Conservation (phyloP, 2,888 invertebrate species). For the Exephanes ischioxanthus region DNA sequence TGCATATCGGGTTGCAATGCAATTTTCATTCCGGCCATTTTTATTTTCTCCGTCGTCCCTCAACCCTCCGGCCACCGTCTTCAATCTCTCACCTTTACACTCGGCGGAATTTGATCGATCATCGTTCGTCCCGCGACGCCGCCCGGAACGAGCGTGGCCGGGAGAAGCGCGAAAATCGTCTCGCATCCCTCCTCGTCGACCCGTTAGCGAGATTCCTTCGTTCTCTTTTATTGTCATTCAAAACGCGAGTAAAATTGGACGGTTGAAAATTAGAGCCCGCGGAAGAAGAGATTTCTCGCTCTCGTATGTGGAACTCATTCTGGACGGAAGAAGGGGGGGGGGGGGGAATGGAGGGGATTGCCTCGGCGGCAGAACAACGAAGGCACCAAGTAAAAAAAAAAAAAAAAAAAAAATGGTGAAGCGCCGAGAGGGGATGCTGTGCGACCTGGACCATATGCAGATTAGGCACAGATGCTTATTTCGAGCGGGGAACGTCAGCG, state of each 20-base stretch:
- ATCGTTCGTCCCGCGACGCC: slow-evolving; percentile 40
- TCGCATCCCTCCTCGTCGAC: not conserved
- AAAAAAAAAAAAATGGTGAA: slow-evolving; percentile 58
- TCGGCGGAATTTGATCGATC: slow-evolving; percentile 73
- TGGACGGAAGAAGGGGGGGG: slow-evolving; percentile 28
- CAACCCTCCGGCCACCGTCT: slow-evolving; percentile 63
- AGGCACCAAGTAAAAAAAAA: slow-evolving; percentile 45
- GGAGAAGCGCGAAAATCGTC: slow-evolving; percentile 24
- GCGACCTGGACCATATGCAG: slow-evolving; percentile 83
- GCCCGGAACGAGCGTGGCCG: slow-evolving; percentile 23
- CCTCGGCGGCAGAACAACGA: slow-evolving; percentile 61
- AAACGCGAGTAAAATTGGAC: slow-evolving; percentile 78
- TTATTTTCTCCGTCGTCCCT: slow-evolving; percentile 34
- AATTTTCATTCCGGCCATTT: slow-evolving; percentile 69
- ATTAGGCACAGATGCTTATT: slow-evolving; percentile 83
- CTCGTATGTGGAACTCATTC: slow-evolving; percentile 11
- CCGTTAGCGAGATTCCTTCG: slow-evolving; percentile 20
- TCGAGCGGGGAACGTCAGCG: slow-evolving; percentile 56
- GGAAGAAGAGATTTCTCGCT: slow-evolving; percentile 21
- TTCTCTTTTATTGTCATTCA: slow-evolving; percentile 82
- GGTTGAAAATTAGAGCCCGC: slow-evolving; percentile 81
- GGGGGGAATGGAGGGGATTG: slow-evolving; percentile 74
- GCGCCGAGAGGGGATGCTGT: slow-evolving; percentile 48
- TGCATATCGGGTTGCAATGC: slow-evolving; percentile 83
- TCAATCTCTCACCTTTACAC: slow-evolving; percentile 51